Evolutionary conservation across 2,113 vertebrate genomes (phyloP).

Genomic region (Silurus asotus): DNA sequence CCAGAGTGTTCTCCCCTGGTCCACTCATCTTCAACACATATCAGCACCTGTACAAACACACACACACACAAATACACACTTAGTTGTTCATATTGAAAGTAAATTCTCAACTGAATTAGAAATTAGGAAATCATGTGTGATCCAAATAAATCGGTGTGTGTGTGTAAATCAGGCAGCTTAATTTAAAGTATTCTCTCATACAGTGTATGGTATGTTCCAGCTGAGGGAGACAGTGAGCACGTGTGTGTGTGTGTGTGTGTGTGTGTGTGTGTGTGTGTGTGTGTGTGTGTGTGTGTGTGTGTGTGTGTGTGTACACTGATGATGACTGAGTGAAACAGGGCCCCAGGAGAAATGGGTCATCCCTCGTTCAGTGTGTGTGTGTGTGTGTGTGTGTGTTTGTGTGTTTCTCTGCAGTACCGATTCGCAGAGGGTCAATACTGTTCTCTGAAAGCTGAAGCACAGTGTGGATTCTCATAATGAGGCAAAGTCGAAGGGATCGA

Average conservation of each 20-base stretch:
- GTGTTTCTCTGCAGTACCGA: conserved; percentile 38
- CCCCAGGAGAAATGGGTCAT: conserved; percentile 55
- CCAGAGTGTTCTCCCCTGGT: conserved; percentile 88
- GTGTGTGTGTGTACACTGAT: conserved; percentile 44
- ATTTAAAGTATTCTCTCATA: conserved; percentile 45
- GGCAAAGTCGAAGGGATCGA: conserved; percentile 18
- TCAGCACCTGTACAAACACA: conserved; percentile 80
- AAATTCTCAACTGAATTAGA: background rate
- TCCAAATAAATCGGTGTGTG: background rate
- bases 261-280: background rate
- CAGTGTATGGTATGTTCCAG: conserved; percentile 48
- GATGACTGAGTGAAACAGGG: conserved; percentile 54
- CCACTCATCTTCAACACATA: conserved; percentile 90
- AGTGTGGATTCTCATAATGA: conserved; percentile 32
- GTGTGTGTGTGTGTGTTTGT: conserved; percentile 1
- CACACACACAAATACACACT: conserved; percentile 5
- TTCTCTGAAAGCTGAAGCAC: conserved; percentile 25
- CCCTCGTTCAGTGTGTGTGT: conserved; percentile 32
- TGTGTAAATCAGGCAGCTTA: conserved; percentile 12
- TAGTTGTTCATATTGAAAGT: background rate
- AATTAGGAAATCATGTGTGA: background rate
- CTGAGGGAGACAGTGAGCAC: conserved; percentile 19
- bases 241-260: conserved; percentile 3
- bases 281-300: background rate
- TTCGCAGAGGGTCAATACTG: conserved; percentile 43